phyloP scores from a whole-genome alignment of 1,140 invertebrate genomes.

The Eumaeus atala region DNA sequence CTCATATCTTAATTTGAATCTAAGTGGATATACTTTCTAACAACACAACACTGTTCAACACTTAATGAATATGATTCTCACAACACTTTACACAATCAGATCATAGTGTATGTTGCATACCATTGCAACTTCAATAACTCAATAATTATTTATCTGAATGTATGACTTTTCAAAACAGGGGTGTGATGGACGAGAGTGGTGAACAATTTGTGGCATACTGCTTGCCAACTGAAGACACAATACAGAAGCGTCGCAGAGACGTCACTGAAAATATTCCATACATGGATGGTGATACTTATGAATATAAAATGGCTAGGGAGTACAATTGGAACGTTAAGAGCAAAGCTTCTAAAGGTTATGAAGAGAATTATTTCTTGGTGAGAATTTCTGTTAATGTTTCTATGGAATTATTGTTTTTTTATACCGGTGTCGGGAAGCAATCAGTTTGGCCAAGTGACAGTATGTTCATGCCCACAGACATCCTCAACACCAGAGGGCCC shows the following conservation, averaged over 20 bases:
- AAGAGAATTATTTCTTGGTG: constrained; percentile 98
- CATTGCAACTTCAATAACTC: too few relatives aligned
- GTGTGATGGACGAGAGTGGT: constrained; percentile 98
- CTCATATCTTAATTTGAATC: too few relatives aligned
- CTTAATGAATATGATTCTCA: too few relatives aligned
- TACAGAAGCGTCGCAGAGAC: constrained; percentile 90
- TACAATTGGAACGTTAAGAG: constrained; percentile 99
- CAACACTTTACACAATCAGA: background rate
- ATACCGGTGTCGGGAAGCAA: too few relatives aligned
- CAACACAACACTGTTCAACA: too few relatives aligned
- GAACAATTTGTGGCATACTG: constrained; percentile 99
- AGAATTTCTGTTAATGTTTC: constrained; percentile 23
- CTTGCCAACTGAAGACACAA: constrained; percentile 93
- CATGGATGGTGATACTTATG: constrained; percentile 93
- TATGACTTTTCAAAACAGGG: constrained; percentile 73
- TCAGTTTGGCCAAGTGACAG: too few relatives aligned
- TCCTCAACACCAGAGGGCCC: too few relatives aligned
- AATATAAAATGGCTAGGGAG: constrained; percentile 95
- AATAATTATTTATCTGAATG: background rate
- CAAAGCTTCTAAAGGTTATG: constrained; percentile 97
- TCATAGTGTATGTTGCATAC: background rate
- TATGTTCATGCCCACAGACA: too few relatives aligned
- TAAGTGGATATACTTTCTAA: too few relatives aligned
- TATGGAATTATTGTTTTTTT: too few relatives aligned
- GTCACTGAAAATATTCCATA: constrained; percentile 86